Conservation (phyloP, 2,113 vertebrate genomes). For the Atrichornis clamosus region DNA sequence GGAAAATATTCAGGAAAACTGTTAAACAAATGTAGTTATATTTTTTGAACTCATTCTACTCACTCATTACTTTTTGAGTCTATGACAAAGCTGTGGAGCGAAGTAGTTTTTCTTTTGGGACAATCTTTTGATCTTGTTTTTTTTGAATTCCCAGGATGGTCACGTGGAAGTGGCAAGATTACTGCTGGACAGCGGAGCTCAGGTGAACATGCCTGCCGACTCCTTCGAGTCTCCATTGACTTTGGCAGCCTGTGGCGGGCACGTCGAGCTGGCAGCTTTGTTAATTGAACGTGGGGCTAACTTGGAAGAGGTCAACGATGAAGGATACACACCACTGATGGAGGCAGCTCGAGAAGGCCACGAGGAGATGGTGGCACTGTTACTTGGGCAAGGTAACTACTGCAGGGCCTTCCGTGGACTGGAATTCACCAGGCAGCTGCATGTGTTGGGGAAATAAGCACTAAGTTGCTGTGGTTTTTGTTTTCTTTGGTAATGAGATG, state of each 20-base stretch:
- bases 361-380: constrained; percentile 97
- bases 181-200: constrained; percentile 96
- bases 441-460: accelerated
- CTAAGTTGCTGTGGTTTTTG: accelerated
- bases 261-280: constrained; percentile 94
- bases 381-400: constrained; percentile 91
- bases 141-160: constrained; percentile 81
- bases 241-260: constrained; percentile 93
- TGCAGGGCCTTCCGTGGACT: accelerated
- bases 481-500: neutral
- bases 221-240: constrained; percentile 97
- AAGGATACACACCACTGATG: constrained; percentile 98
- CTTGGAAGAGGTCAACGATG: constrained; percentile 97
- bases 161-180: constrained; percentile 97
- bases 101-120: accelerated
- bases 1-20: neutral
- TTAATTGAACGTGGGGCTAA: constrained; percentile 97
- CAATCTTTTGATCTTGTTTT: neutral
- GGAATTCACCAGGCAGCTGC: neutral
- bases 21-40: accelerated
- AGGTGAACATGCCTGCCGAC: constrained; percentile 99
- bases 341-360: constrained; percentile 97
- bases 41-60: neutral
- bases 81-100: neutral
- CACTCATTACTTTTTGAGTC: neutral